Conservation (phyloP, 2,113 vertebrate species). For the Gymnocephalus cernua region DNA sequence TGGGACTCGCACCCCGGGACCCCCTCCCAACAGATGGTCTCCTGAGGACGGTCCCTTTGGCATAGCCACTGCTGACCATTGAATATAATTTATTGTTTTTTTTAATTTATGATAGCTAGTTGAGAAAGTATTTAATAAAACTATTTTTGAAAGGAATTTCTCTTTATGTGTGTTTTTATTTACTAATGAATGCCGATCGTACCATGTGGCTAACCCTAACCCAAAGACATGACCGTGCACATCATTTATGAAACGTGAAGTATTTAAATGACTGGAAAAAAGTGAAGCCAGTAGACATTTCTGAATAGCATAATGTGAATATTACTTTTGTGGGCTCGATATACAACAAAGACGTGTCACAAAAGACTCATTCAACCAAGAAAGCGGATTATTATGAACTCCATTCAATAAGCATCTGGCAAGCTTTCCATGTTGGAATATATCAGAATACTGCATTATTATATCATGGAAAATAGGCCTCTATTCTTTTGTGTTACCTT, state of each 20-base stretch:
- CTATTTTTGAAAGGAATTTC: slow-evolving; percentile 47
- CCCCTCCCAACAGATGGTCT: slow-evolving; percentile 78
- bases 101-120: slow-evolving; percentile 62
- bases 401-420: slow-evolving; percentile 75
- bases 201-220: background rate
- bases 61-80: slow-evolving; percentile 18
- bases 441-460: slow-evolving; percentile 49
- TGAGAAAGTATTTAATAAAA: slow-evolving; percentile 68
- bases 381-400: slow-evolving; percentile 79
- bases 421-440: slow-evolving; percentile 31
- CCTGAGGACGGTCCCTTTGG: slow-evolving; percentile 44
- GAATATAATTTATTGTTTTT: slow-evolving; percentile 50
- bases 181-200: background rate
- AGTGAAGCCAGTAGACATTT: slow-evolving; percentile 35
- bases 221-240: background rate
- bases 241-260: slow-evolving; percentile 41
- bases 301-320: slow-evolving; percentile 38
- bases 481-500: slow-evolving; percentile 30
- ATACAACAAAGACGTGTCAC: slow-evolving; percentile 46
- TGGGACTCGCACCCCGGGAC: slow-evolving; percentile 46
- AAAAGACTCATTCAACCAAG: slow-evolving; percentile 66
- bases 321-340: slow-evolving; percentile 42
- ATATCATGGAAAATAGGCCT: slow-evolving; percentile 28
- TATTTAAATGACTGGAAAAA: slow-evolving; percentile 46
- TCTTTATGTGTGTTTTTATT: slow-evolving; percentile 23